Conservation (phyloP, 2,888 invertebrate genomes). For the Stenolophus ochropezus region DNA sequence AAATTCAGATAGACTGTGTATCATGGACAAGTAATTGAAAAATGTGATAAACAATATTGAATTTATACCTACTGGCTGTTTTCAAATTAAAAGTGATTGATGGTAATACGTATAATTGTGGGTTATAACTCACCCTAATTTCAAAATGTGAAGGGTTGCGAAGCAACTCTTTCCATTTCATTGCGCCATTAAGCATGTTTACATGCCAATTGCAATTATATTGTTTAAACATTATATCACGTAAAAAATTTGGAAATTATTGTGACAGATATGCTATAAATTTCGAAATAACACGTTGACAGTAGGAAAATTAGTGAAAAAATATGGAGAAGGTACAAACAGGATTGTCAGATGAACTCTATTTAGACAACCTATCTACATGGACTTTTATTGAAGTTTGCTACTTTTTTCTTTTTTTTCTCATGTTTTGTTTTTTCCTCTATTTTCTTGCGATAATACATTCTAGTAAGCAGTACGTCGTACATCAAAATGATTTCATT, state of each 20-base stretch:
- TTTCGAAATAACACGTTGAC: background rate
- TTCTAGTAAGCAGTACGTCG: no score
- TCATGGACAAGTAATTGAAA: background rate
- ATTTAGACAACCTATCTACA: no score
- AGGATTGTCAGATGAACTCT: no score
- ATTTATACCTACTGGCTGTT: background rate
- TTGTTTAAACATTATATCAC: background rate
- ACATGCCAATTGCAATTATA: background rate
- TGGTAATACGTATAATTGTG: constrained; percentile 8
- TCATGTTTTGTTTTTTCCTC: no score
- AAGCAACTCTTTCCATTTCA: background rate
- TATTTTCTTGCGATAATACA: no score
- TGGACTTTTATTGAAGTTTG: no score
- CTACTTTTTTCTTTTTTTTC: no score
- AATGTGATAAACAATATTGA: constrained; percentile 7
- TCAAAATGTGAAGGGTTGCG: background rate
- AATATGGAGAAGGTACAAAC: no score
- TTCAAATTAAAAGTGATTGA: constrained; percentile 29
- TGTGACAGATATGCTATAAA: background rate
- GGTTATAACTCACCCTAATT: constrained; percentile 20
- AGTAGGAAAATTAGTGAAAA: no score
- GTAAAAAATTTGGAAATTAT: background rate
- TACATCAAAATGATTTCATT: no score
- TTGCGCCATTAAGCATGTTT: background rate
- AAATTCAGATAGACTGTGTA: background rate